Evolutionary conservation across 2,113 vertebrate species (phyloP), one percentile per base, ranked within the genome.

Genomic region (Sterna hirundo): DNA sequence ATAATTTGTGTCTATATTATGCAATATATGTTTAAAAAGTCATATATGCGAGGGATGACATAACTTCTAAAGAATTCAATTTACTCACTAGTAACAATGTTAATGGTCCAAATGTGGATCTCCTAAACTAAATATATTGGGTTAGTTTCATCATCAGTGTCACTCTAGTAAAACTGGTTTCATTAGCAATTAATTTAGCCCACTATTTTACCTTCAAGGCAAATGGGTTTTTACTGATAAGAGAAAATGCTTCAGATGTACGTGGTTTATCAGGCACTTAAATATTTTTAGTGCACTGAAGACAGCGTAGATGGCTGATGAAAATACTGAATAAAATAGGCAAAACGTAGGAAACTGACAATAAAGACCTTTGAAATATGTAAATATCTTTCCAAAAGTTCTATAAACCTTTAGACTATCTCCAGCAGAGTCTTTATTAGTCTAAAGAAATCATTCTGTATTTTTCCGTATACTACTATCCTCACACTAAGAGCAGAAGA

Each of bases 381-480:
- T 57, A 90, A 96, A 91, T 83, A 49, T 80, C 83, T 94, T 86
- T 51, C 26, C 11, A 88, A 71, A 90, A 96, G 61, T 90, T 86
- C 22, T 65, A 91, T 76, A 90, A 93, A 81, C 29, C 78, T 75
- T 60, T 16, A 76, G 40, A 88, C 47, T 76, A 54, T 52, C 52
- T 82, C 82, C 65, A 77, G 60, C 13, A 84, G 65, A 71, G 51
- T 42, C 46, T 77, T 90, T 70, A 76, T 69, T 77, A 86, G 57
- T 74, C 65, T 80, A 46, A 47, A 55, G 38, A 94, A 79, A 79
- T 44, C 3, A 91, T 3, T 87, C 46, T 66, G 58, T 62, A 38
- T 83, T 94, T 91, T 87, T 85, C 66, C 72, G 13, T 19, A 4
- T 52, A 76, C 30, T 60, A 17, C 32, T 79, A 32, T 62, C 29